These are phyloP conservation scores for Anisognathus igniventris DNA, from an alignment of 2,797 vertebrate genomes.

Conservation along the genomic window DNA sequence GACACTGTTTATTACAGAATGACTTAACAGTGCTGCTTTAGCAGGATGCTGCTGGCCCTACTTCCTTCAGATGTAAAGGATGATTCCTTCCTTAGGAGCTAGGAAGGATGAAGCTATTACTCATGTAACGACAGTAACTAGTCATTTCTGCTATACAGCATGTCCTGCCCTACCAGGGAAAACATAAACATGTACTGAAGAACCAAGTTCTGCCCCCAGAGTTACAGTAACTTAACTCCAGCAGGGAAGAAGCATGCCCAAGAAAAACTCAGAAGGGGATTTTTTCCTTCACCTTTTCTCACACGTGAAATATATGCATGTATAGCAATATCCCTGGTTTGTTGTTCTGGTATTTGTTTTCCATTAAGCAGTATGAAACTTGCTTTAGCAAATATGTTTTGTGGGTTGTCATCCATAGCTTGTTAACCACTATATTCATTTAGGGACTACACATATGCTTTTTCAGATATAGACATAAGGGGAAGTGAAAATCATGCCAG, in stretches of 20 bases:
- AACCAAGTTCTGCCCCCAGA: neutral
- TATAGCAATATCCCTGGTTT: neutral
- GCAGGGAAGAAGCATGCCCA: accelerated
- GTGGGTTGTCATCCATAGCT: slow-evolving; percentile 55
- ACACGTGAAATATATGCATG: neutral
- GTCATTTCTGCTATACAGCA: neutral
- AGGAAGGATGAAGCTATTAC: neutral
- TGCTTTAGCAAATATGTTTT: slow-evolving; percentile 48
- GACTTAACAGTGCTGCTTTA: neutral
- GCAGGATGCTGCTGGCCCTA: neutral
- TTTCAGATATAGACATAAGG: slow-evolving; percentile 53
- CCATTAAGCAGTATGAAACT: slow-evolving; percentile 41
- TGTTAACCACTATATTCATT: slow-evolving; percentile 59
- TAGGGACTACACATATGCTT: slow-evolving; percentile 44
- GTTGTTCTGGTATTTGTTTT: slow-evolving; percentile 39
- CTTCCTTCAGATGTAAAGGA: neutral
- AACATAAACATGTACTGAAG: neutral
- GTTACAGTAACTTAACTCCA: neutral
- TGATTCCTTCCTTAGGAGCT: neutral
- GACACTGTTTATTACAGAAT: neutral
- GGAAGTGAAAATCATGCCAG: slow-evolving; percentile 57
- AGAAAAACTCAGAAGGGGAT: neutral
- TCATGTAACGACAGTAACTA: neutral
- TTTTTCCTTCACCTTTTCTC: neutral
- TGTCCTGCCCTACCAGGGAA: neutral